Percentiles rank a stretch among this genome's conserved stretches.
phyloP scores from a whole-genome alignment of 2,888 invertebrate genomes.

The Troilus luridus region DNA sequence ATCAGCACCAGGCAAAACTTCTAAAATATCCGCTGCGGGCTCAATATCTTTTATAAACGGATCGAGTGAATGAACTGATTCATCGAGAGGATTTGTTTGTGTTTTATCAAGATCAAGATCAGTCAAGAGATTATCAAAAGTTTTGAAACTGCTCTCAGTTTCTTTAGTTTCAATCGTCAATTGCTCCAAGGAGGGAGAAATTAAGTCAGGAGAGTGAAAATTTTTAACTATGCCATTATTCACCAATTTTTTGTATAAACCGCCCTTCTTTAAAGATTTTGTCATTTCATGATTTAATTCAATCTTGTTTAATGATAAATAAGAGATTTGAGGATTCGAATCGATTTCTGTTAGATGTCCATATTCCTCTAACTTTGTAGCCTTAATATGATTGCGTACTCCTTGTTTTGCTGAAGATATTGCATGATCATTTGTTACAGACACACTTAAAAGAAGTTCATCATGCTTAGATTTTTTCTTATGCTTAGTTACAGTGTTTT shows the following conservation, averaged over 20 bases:
- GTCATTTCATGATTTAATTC: neutral
- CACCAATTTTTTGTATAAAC: neutral
- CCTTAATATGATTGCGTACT: neutral
- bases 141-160: neutral
- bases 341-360: neutral
- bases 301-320: neutral
- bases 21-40: neutral
- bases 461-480: neutral
- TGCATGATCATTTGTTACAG: neutral
- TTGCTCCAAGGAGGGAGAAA: neutral
- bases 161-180: neutral
- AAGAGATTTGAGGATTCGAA: neutral
- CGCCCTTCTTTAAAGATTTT: neutral
- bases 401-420: neutral
- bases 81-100: slow-evolving; percentile 1
- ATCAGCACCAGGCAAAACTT: neutral
- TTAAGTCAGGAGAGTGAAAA: neutral
- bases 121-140: slow-evolving; percentile 5
- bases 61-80: neutral
- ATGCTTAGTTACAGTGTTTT: neutral
- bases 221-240: neutral
- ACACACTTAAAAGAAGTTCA: neutral
- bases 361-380: neutral
- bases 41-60: neutral
- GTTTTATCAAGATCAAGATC: neutral